A percentile compares a stretch with the other conserved stretches of the same genome.
These are phyloP conservation scores for Drosophila parthenogenetica DNA, from an alignment of 2,888 invertebrate species.

Conservation along the genomic window DNA sequence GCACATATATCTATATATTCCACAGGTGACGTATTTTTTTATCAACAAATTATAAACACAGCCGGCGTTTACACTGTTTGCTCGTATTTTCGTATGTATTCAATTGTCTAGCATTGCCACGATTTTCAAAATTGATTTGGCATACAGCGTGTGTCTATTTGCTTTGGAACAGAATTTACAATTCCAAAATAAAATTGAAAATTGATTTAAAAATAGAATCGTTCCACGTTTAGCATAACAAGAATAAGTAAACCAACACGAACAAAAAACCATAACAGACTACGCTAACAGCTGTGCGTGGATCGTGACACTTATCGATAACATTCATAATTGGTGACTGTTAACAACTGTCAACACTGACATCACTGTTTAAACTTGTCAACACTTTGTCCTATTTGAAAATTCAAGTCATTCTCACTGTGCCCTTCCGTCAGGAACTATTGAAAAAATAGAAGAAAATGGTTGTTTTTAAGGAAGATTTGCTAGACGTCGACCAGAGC, in stretches of 20 bases:
- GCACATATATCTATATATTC: constrained; percentile 48
- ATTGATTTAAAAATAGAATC: constrained; percentile 70
- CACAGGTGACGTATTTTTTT: constrained; percentile 21
- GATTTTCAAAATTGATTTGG: constrained; percentile 16
- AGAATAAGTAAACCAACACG: constrained; percentile 21
- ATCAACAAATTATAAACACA: constrained; percentile 19
- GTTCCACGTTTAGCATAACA: constrained; percentile 63
- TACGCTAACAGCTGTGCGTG: constrained; percentile 50
- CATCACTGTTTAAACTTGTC: background rate
- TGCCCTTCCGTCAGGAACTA: background rate
- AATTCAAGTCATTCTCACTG: constrained; percentile 60
- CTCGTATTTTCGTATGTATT: constrained; percentile 1
- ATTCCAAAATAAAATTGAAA: constrained; percentile 70
- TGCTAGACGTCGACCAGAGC: constrained; percentile 1
- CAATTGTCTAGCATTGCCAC: constrained; percentile 36
- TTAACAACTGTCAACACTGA: background rate
- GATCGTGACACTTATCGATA: constrained; percentile 14
- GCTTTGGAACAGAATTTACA: constrained; percentile 49
- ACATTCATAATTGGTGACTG: background rate
- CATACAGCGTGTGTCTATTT: constrained; percentile 19
- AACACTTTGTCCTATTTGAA: constrained; percentile 42
- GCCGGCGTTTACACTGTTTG: constrained; percentile 37
- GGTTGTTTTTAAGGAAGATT: constrained; percentile 15
- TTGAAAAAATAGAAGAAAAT: constrained; percentile 9
- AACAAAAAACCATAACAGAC: constrained; percentile 56